Percentiles rank a stretch among this genome's conserved stretches.
These are phyloP conservation scores for Caenorhabditis imperialis DNA, from an alignment of 2,888 invertebrate genomes.

Conservation along the genomic window DNA sequence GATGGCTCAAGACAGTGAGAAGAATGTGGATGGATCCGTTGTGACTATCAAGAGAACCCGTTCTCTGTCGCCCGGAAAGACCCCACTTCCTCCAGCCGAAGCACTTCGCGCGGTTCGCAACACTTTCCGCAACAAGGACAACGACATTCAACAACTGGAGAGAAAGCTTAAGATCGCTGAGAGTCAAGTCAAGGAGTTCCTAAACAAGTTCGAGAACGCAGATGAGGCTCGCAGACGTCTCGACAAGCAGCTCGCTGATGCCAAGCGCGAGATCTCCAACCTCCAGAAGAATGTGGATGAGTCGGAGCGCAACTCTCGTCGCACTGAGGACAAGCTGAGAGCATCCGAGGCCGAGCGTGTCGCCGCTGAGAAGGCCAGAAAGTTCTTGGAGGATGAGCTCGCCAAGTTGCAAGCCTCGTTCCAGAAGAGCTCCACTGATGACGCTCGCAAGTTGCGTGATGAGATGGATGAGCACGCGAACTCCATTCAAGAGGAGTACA, in stretches of 20 bases:
- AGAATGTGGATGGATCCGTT: slow-evolving; percentile 53
- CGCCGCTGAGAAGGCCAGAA: slow-evolving; percentile 74
- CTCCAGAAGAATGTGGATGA: slow-evolving; percentile 73
- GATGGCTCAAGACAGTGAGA: slow-evolving; percentile 70
- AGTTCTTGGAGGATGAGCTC: slow-evolving; percentile 75
- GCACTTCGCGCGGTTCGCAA: slow-evolving; percentile 74
- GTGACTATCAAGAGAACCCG: slow-evolving; percentile 68
- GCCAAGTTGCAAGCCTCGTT: slow-evolving; percentile 75
- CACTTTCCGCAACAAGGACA: slow-evolving; percentile 74
- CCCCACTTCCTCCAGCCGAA: slow-evolving; percentile 72
- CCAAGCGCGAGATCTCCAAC: slow-evolving; percentile 50
- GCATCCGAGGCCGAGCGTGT: slow-evolving; percentile 69
- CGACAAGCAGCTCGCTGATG: slow-evolving; percentile 71
- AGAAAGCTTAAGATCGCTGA: slow-evolving; percentile 74
- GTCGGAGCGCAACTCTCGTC: slow-evolving; percentile 69
- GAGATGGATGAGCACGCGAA: slow-evolving; percentile 74
- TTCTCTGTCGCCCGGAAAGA: slow-evolving; percentile 74
- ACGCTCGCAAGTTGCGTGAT: slow-evolving; percentile 72
- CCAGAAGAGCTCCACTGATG: slow-evolving; percentile 70
- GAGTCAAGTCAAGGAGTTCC: slow-evolving; percentile 69
- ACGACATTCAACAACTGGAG: slow-evolving; percentile 75
- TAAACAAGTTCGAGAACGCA: slow-evolving; percentile 72
- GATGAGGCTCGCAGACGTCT: slow-evolving; percentile 73
- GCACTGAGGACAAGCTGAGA: slow-evolving; percentile 74
- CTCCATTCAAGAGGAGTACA: slow-evolving; percentile 75